Percentiles rank a stretch among this genome's conserved stretches.
Evolutionary conservation across 2,888 invertebrate species (phyloP).

Genomic region (Clusia tigrina): DNA sequence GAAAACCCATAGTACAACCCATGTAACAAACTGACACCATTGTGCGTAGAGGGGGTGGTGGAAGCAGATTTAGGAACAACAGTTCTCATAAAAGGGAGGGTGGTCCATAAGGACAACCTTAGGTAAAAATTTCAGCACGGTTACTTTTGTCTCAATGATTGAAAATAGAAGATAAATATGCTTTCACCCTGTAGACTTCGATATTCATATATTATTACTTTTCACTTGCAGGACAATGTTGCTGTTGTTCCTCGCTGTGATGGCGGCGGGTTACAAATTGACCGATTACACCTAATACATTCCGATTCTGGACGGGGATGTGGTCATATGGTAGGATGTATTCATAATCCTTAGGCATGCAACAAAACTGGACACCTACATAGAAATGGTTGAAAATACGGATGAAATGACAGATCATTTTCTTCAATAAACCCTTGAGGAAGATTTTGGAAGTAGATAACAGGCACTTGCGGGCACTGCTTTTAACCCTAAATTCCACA

Average conservation of each 20-base stretch:
- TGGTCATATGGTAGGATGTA: background rate
- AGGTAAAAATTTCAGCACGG: conserved; percentile 5
- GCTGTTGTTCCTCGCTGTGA: background rate
- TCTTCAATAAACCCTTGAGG: background rate
- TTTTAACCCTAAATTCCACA: background rate
- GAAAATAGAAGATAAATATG: background rate
- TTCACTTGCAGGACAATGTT: too few species aligned
- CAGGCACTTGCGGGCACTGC: background rate
- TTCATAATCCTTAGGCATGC: background rate
- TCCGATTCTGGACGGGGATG: background rate
- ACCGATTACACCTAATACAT: background rate
- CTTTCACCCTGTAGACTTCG: background rate
- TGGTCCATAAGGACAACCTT: conserved; percentile 20
- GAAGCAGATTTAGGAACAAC: conserved; percentile 21
- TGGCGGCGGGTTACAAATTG: background rate
- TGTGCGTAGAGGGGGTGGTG: conserved; percentile 10
- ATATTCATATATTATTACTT: background rate
- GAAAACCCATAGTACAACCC: conserved; percentile 26
- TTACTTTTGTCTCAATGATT: too few species aligned
- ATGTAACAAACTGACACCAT: conserved; percentile 16
- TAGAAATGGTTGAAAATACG: background rate
- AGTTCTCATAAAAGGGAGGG: conserved; percentile 23
- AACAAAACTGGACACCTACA: background rate
- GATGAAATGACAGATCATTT: background rate
- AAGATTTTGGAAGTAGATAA: background rate